Evolutionary conservation across 2,113 vertebrate species (phyloP), one percentile per base, ranked within the genome.

Genomic region (Perognathus longimembris): DNA sequence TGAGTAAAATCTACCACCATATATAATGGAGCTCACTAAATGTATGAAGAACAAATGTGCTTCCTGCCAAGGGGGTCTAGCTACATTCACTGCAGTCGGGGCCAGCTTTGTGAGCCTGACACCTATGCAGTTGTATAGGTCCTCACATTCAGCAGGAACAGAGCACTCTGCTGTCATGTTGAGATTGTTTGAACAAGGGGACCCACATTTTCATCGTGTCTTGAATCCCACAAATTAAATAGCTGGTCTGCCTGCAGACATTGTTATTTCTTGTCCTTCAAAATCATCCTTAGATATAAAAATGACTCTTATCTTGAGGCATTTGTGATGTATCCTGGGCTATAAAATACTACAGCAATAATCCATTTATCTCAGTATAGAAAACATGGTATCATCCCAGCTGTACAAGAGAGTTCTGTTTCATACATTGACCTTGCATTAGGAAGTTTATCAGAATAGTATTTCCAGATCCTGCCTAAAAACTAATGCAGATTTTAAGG

Each of bases 211-310:
- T 83, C 20, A 6, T 66, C 79, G 36, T 78, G 30, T 54, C 14
- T 57, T 21, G 32, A 59, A 7, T 59, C 69, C 71, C 34, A 77
- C 28, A 73, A 71, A 32, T 83, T 75, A 75, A 36, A 32, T 64
- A 24, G 34, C 57, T 73, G 32, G 38, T 83, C 64, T 84, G 11
- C 22, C 28, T 77, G 21, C n/a, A 26, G 0, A 79, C 61, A 15
- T 61, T 81, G 92, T 94, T 42, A 38, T 71, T 77, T 88, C 82
- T 34, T 81, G 24, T 85, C 70, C 74, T 92, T 42, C n/a, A 3
- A 7, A 70, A 18, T 66, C 50, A 54, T 63, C 57, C 20, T 90
- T 42, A 73, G 63, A 17, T 73, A 36, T 42, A 80, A 91, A 92
- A 70, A 45, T 69, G 57, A 63, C 61, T 90, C 18, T 40, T 90